These are phyloP conservation scores for Paragorgia papillata DNA, from an alignment of 92 coral and sea anemone species.

Conservation along the genomic window DNA sequence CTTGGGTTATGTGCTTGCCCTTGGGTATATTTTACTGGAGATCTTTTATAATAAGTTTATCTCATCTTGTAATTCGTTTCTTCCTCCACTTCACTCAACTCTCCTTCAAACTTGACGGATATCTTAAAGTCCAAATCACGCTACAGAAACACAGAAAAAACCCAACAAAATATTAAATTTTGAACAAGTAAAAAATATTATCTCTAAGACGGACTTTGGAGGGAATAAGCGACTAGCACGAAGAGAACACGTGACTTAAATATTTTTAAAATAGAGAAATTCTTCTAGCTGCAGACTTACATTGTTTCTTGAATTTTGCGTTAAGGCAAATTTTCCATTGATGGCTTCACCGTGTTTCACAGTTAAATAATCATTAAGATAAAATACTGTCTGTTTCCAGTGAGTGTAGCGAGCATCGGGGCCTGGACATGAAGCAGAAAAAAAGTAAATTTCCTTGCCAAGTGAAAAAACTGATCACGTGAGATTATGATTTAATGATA, in stretches of 20 bases:
- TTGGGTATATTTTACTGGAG: too few species aligned
- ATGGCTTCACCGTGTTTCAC: conserved; percentile 91
- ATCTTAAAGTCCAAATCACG: conserved; percentile 94
- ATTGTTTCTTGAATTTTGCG: conserved; percentile 89
- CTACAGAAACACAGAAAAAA: conserved; percentile 62
- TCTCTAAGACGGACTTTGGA: too few species aligned
- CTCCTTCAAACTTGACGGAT: conserved; percentile 76
- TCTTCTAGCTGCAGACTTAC: conserved; percentile 76
- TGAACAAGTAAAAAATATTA: too few species aligned
- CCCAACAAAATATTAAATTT: background rate
- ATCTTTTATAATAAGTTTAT: too few species aligned
- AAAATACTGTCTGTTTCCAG: conserved; percentile 98
- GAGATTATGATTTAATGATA: too few species aligned
- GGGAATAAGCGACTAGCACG: too few species aligned
- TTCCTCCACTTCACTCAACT: conserved; percentile 69
- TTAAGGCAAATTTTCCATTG: conserved; percentile 69
- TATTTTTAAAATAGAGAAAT: too few species aligned
- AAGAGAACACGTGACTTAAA: background rate
- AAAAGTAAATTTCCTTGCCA: too few species aligned
- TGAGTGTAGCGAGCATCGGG: conserved; percentile 96
- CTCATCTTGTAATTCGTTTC: conserved; percentile 88
- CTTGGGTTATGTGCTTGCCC: too few species aligned
- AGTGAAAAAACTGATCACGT: too few species aligned
- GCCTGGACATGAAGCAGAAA: conserved; percentile 51
- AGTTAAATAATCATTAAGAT: conserved; percentile 87